Evolutionary conservation across 1,140 invertebrate genomes (phyloP), one percentile per base, ranked within the genome.

Genomic region (Diabrotica virgifera): DNA sequence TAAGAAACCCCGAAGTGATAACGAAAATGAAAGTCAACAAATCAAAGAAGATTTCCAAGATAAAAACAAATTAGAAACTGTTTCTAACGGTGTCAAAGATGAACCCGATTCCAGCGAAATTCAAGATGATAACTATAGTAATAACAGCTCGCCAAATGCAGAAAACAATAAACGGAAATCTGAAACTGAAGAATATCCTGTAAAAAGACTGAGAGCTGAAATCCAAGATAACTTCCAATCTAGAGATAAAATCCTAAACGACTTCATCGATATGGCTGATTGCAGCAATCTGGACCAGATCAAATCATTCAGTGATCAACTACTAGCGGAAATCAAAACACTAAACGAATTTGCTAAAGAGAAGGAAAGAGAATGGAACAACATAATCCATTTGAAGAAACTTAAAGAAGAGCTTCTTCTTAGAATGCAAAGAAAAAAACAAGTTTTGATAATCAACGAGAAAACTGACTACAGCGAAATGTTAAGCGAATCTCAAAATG

Each of bases 331-430:
- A 74, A 86, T 89, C 65, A 80, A 87, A 73, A 86, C 86, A 0
- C 77, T 93, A 54, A 82, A 86, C 54, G 86, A 89, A 67, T 72
- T 91, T 10, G 85, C 89, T 2, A 84, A 85, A 69, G 85, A 87
- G 71, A 93, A 92, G 76, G 91, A 93, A 81, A 84, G 87, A 66
- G 91, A 94, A 78, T 93, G 91, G 91, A 92, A 93, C 72, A 87
- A 89, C 54, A 87, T 94, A 36, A 73, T 93, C 6, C 85, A 89
- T 72, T 80, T 91, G 67, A 89, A 89, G 72, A 93, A 92, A 74
- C 81, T 92, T 0, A 93, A 93, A 79, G 91, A 94, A 75, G 90
- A 93, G 74, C 86, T 90, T 11, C 80, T 90, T 58, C 77, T 89
- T 11, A 78, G 90, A 62, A 78, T 92, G 5, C 79, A 89, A 63